Base-by-base conservation (phyloP, 2,113 vertebrate genomes). In the Pitta sordida region DNA sequence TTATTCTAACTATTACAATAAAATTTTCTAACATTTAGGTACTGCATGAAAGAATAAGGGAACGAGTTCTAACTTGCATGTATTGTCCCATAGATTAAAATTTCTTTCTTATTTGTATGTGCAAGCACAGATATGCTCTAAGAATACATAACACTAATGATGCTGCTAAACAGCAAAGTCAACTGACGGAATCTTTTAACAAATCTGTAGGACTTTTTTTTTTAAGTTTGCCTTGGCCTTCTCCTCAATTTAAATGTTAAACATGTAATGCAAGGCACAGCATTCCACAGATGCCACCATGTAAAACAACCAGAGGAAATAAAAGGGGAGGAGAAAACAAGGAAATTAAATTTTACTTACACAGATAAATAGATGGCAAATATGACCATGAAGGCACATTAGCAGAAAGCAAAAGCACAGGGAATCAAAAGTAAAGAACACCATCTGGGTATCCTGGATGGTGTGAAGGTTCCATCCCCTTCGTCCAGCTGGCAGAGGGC, bases 361-460 rank as follows among this genome's bases (percentile, higher is more conserved):
- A 49, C 13, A 7, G 69, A 76, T 87, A 92, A 92, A 83, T 41
- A 70, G 80, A 86, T 24, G 22, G 60, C 65, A 95, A 96, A 88
- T 30, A 51, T 10, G 71, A 41, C 49, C 22, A 19, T 23, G 68
- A 65, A 88, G 86, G 41, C 14, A 89, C 60, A 92, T 70, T 55
- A 73, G 44, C 53, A 86, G 78, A 79, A 4, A 91, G 77, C 58
- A 77, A 71, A 93, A 82, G 65, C 65, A 76, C 1, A 3, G 74
- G 52, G 75, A 91, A 93, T 82, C 48, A 68, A 58, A 86, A 91
- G 68, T 58, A 88, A 90, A 95, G 86, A 86, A 85, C 55, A 91
- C 56, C 86, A 89, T 87, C 94, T 95, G 88, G 56, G 70, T 53
- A 26, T 46, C 22, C 51, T 78, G 81, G 81, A 82, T 26, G 13